Evolutionary conservation across 2,888 invertebrate genomes (phyloP).

Genomic region (Pecten maximus): DNA sequence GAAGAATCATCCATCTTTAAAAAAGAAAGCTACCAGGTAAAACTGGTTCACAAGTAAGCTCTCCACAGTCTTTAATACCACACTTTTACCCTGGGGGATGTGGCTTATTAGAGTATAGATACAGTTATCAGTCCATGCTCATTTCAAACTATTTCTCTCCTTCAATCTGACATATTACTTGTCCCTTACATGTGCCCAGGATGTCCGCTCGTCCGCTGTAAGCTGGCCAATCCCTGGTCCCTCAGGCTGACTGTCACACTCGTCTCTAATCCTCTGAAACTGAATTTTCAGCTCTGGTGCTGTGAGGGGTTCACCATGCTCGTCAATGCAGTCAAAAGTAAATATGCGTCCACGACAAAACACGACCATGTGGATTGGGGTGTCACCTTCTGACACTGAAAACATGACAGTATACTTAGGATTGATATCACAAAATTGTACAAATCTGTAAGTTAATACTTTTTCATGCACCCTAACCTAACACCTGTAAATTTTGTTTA

Average conservation of each 20-base stretch:
- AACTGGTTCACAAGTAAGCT: too few relatives aligned
- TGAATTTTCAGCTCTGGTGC: constrained; percentile 83
- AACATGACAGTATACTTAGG: not conserved
- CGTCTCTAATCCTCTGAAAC: constrained; percentile 83
- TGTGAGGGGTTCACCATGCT: constrained; percentile 83
- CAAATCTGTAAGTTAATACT: too few relatives aligned
- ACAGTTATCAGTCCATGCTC: too few relatives aligned
- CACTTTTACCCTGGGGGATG: too few relatives aligned
- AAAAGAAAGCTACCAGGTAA: too few relatives aligned
- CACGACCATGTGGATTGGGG: constrained; percentile 84
- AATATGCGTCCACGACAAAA: constrained; percentile 85
- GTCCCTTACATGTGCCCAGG: constrained; percentile 84
- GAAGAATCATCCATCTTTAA: too few relatives aligned
- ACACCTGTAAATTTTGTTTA: too few relatives aligned
- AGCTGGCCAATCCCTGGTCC: constrained; percentile 84
- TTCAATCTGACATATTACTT: not conserved
- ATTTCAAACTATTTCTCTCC: too few relatives aligned
- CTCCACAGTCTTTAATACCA: too few relatives aligned
- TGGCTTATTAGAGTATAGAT: too few relatives aligned
- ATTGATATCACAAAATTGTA: too few relatives aligned
- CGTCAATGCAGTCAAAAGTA: constrained; percentile 81
- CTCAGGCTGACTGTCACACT: constrained; percentile 75
- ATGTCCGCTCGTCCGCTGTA: constrained; percentile 84
- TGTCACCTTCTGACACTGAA: constrained; percentile 79
- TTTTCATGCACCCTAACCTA: too few relatives aligned